Conservation (phyloP, 2,113 vertebrate genomes). For the Potamarius usumacintae region DNA sequence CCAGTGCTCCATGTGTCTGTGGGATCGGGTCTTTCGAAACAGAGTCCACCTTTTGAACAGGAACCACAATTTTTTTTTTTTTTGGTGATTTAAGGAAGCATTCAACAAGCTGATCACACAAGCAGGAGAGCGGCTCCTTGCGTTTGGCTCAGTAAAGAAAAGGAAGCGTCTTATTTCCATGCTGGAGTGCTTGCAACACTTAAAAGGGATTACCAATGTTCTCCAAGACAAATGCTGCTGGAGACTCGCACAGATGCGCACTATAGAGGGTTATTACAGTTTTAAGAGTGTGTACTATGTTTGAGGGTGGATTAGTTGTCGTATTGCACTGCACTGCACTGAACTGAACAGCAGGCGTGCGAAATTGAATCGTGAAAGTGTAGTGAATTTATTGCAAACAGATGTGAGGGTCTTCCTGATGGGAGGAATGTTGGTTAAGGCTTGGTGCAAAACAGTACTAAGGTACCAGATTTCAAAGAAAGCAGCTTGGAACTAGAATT, state of each 20-base stretch:
- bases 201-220: conserved; percentile 25
- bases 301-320: conserved; percentile 3
- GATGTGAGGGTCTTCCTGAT: not conserved
- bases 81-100: not conserved
- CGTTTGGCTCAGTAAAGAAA: not conserved
- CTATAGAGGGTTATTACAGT: conserved; percentile 18
- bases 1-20: not conserved
- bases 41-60: not conserved
- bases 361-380: not conserved
- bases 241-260: conserved; percentile 21
- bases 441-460: not conserved
- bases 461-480: not conserved
- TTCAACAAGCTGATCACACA: not conserved
- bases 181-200: conserved; percentile 19
- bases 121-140: not conserved
- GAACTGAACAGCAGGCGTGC: not conserved
- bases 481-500: not conserved
- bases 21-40: not conserved
- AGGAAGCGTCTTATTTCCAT: conserved; percentile 3
- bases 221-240: conserved; percentile 20
- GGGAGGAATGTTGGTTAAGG: not conserved
- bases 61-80: not conserved
- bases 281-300: conserved; percentile 28
- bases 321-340: not conserved
- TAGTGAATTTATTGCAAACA: not conserved